These are phyloP conservation scores for Panagrolaimus sp. DNA, from an alignment of 1,140 invertebrate genomes.

Conservation along the genomic window DNA sequence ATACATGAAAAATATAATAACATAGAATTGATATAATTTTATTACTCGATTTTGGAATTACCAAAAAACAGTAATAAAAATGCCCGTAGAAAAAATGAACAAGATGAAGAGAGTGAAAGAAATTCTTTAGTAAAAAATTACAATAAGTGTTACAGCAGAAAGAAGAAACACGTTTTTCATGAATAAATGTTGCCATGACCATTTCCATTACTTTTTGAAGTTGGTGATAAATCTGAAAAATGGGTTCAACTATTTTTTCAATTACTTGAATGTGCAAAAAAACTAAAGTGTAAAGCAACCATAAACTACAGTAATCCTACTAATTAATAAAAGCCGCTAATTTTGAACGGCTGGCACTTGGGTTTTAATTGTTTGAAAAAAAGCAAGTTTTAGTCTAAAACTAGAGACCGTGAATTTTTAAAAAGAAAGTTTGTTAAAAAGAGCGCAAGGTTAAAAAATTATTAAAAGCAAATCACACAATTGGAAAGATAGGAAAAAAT, in stretches of 20 bases:
- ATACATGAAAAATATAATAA: neutral
- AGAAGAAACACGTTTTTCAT: constrained; percentile 7
- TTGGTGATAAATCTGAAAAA: too few species aligned
- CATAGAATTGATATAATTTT: neutral
- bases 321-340: too few species aligned
- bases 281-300: too few species aligned
- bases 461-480: constrained; percentile 1
- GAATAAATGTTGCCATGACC: too few species aligned
- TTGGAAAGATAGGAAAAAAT: neutral
- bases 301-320: too few species aligned
- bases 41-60: too few species aligned
- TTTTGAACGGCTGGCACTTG: too few species aligned
- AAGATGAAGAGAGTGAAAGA: neutral
- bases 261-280: too few species aligned
- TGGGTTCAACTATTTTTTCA: too few species aligned
- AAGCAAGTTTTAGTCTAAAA: too few species aligned
- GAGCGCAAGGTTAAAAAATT: neutral
- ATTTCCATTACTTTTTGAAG: too few species aligned
- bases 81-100: neutral
- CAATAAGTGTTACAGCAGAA: neutral
- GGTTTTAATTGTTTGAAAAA: too few species aligned
- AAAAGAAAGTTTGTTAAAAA: neutral
- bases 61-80: constrained; percentile 1
- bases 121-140: neutral
- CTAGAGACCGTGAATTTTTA: constrained; percentile 3